Evolutionary conservation across 2,888 invertebrate species (phyloP).

Genomic region (Campopleginae sp.): DNA sequence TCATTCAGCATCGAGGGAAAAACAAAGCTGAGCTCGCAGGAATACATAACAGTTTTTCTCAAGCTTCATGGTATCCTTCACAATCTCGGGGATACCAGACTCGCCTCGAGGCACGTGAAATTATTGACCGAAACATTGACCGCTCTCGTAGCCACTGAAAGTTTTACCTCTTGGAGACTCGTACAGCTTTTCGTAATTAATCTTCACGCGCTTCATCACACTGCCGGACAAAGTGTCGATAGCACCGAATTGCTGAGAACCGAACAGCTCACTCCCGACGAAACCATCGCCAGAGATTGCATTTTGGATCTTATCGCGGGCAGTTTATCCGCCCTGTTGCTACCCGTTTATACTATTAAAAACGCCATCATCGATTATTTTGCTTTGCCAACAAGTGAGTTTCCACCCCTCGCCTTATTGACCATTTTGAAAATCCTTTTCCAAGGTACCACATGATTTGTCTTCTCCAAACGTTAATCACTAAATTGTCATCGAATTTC

Average conservation of each 20-base stretch:
- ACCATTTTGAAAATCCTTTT: not conserved
- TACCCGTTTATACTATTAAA: conserved; percentile 90
- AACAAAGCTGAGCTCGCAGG: conserved; percentile 87
- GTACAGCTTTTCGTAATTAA: conserved; percentile 92
- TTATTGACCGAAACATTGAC: conserved; percentile 90
- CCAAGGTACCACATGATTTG: too few species aligned
- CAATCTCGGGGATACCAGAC: conserved; percentile 86
- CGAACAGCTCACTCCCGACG: conserved; percentile 86
- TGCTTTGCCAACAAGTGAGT: conserved; percentile 89
- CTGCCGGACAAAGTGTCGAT: conserved; percentile 83
- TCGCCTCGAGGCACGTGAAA: conserved; percentile 87
- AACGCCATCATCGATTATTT: conserved; percentile 88
- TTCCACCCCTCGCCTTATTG: not conserved
- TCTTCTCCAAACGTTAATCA: too few species aligned
- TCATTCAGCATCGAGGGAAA: conserved; percentile 79
- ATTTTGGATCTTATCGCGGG: conserved; percentile 88
- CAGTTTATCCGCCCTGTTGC: conserved; percentile 88
- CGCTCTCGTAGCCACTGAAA: conserved; percentile 91
- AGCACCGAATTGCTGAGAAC: conserved; percentile 83
- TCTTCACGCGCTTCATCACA: conserved; percentile 89
- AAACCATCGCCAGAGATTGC: conserved; percentile 86
- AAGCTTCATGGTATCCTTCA: conserved; percentile 87
- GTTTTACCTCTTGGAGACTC: conserved; percentile 90
- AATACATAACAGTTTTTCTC: conserved; percentile 87
- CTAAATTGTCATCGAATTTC: too few species aligned